Conservation (phyloP, 2,888 invertebrate species). For the Notodonta dromedarius region DNA sequence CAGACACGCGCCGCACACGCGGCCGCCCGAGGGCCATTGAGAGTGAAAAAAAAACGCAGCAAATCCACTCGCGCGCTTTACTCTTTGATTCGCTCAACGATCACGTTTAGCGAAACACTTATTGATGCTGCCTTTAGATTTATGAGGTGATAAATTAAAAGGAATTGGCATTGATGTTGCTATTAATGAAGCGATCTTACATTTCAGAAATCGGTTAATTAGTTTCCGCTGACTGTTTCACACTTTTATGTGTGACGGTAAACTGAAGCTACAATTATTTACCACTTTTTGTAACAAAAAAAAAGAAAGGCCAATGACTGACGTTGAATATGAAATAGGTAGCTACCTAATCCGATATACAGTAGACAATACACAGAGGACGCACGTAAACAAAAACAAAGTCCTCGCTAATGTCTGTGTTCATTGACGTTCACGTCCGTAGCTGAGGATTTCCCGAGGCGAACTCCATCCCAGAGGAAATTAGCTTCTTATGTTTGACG, state of each 20-base stretch:
- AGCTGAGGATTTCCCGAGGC: slow-evolving; percentile 61
- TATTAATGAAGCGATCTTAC: not conserved
- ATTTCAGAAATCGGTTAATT: not conserved
- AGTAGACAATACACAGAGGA: slow-evolving; percentile 6
- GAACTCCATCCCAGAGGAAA: slow-evolving; percentile 70
- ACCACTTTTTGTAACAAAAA: not conserved
- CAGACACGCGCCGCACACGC: slow-evolving; percentile 52
- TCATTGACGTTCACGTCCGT: slow-evolving; percentile 50
- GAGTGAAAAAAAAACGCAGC: slow-evolving; percentile 22
- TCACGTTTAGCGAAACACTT: slow-evolving; percentile 10
- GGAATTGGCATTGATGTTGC: not conserved
- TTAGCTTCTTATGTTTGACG: slow-evolving; percentile 72
- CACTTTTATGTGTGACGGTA: not conserved
- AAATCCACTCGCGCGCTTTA: slow-evolving; percentile 15
- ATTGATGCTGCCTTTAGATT: slow-evolving; percentile 4
- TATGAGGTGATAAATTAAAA: slow-evolving; percentile 5
- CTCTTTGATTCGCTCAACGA: slow-evolving; percentile 16
- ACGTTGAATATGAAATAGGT: not conserved
- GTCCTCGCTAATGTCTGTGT: slow-evolving; percentile 32
- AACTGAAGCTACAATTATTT: not conserved
- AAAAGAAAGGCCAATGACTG: not conserved
- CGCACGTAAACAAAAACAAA: slow-evolving; percentile 34
- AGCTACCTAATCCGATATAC: slow-evolving; percentile 5
- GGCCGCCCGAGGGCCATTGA: slow-evolving; percentile 20
- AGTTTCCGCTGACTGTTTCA: not conserved